Conservation (phyloP, 2,113 vertebrate species). For the Toxotes jaculatrix region DNA sequence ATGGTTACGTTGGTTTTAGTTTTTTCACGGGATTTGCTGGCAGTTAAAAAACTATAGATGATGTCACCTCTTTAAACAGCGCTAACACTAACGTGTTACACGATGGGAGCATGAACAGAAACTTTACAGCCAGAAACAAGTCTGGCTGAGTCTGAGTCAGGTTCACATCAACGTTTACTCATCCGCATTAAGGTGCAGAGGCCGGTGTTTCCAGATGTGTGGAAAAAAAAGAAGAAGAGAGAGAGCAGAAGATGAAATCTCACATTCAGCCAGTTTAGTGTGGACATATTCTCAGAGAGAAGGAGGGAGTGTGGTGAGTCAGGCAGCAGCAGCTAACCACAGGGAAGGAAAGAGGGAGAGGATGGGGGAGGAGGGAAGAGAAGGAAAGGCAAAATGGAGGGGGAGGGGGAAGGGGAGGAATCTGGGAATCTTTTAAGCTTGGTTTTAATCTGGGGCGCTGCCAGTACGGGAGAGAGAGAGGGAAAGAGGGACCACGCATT, state of each 20-base stretch:
- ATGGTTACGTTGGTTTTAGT: not conserved
- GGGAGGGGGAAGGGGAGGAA: not conserved
- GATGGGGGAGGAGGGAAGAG: conserved; percentile 14
- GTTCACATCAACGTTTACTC: not conserved
- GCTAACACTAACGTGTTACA: too few relatives aligned
- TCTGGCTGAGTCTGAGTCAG: too few relatives aligned
- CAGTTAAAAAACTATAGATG: too few relatives aligned
- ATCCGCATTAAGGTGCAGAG: not conserved
- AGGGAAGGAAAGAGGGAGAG: conserved; percentile 4
- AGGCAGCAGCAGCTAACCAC: conserved; percentile 2
- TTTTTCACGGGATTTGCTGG: too few relatives aligned
- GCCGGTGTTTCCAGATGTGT: not conserved
- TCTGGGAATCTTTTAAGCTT: conserved; percentile 56
- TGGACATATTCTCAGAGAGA: too few relatives aligned
- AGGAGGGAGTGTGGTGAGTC: too few relatives aligned
- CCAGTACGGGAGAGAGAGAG: conserved; percentile 28
- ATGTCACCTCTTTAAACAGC: too few relatives aligned
- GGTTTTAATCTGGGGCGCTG: conserved; percentile 55
- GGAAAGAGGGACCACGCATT: conserved; percentile 32
- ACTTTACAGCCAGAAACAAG: too few relatives aligned
- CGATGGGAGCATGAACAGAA: too few relatives aligned
- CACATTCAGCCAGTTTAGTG: too few relatives aligned
- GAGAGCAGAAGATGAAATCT: too few relatives aligned
- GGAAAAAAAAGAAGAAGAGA: too few relatives aligned
- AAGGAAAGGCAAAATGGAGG: conserved; percentile 15